A percentile compares a stretch with the other conserved stretches of the same genome.
Conservation (phyloP, 2,888 invertebrate genomes). For the Drosophila hamatofila region DNA sequence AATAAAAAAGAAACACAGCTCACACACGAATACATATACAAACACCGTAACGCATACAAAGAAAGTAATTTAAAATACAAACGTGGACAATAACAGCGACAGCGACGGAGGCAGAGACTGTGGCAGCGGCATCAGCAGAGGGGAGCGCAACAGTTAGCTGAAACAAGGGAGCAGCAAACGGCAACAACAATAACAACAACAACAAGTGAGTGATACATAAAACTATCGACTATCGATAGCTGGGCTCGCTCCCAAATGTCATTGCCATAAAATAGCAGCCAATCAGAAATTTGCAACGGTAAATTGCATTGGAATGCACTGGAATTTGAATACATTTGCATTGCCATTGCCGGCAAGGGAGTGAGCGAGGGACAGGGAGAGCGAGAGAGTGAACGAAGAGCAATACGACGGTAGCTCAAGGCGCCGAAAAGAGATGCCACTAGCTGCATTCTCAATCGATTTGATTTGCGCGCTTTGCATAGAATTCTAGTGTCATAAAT, state of each 20-base stretch:
- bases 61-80: slow-evolving; percentile 46
- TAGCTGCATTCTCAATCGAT: slow-evolving; percentile 20
- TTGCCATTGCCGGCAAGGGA: slow-evolving; percentile 35
- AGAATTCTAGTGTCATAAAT: slow-evolving; percentile 3
- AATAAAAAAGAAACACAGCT: slow-evolving; percentile 54
- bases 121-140: slow-evolving; percentile 34
- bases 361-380: neutral
- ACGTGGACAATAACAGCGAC: slow-evolving; percentile 47
- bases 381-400: neutral
- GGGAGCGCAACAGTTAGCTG: slow-evolving; percentile 56
- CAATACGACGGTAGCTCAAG: neutral
- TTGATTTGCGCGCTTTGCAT: slow-evolving; percentile 24
- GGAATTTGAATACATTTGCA: slow-evolving; percentile 19
- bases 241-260: slow-evolving; percentile 37
- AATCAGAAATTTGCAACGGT: slow-evolving; percentile 28
- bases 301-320: slow-evolving; percentile 33
- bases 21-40: slow-evolving; percentile 24
- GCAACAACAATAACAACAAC: slow-evolving; percentile 28
- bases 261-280: slow-evolving; percentile 39
- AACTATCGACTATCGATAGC: slow-evolving; percentile 45
- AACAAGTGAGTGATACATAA: slow-evolving; percentile 23
- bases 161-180: slow-evolving; percentile 55
- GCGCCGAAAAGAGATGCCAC: slow-evolving; percentile 7
- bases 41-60: slow-evolving; percentile 35
- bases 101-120: slow-evolving; percentile 26